These are phyloP conservation scores for Heliocidaris tuberculata DNA, from an alignment of 35 echinoderm and acorn worm species.

Conservation along the genomic window DNA sequence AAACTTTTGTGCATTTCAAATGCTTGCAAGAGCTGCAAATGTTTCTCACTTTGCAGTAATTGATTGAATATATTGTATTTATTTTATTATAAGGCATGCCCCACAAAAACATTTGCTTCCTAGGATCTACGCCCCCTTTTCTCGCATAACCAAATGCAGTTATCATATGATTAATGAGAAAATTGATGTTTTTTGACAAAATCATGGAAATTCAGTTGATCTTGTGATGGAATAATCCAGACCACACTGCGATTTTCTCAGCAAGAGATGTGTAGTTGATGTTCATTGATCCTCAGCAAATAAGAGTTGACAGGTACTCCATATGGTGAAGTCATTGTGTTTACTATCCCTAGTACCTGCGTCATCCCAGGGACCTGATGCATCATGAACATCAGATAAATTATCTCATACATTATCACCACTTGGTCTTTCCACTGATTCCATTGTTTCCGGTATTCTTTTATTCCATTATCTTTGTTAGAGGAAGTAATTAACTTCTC, in stretches of 20 bases:
- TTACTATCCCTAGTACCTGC: not conserved
- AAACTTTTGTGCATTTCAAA: not conserved
- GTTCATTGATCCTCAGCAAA: not conserved
- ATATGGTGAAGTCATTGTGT: not conserved
- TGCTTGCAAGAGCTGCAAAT: too few relatives aligned
- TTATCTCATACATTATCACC: conserved; percentile 3
- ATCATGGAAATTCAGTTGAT: not conserved
- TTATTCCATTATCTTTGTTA: not conserved
- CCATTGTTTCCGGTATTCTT: not conserved
- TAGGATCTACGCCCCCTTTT: not conserved
- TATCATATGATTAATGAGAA: not conserved
- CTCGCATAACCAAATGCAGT: not conserved
- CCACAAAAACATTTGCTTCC: not conserved
- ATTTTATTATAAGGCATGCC: not conserved
- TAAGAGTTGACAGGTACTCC: not conserved
- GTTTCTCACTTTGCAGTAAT: too few relatives aligned
- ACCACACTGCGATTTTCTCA: not conserved
- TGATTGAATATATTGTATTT: too few relatives aligned
- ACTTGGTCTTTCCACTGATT: not conserved
- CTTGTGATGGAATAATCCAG: not conserved
- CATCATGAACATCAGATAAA: not conserved
- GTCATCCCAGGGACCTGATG: not conserved
- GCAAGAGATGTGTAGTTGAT: not conserved
- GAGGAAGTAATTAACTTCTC: not conserved
- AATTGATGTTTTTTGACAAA: not conserved